A percentile compares a stretch with the other conserved stretches of the same genome.
These are phyloP conservation scores for Callimorpha dominula DNA, from an alignment of 2,888 invertebrate genomes.

Conservation along the genomic window DNA sequence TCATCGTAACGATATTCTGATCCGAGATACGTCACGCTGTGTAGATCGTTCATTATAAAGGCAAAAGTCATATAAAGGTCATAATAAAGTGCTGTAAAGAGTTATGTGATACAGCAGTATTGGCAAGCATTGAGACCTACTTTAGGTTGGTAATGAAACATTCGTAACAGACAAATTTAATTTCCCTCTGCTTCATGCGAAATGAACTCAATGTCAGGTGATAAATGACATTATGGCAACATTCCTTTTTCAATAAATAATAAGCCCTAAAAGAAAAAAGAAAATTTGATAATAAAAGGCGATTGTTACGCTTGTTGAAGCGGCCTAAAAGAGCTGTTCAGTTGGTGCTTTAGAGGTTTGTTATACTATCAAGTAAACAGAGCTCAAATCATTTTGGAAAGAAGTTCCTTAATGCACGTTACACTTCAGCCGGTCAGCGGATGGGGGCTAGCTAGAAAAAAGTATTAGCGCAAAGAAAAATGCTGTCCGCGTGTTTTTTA, in stretches of 20 bases:
- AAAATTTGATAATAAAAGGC: background rate
- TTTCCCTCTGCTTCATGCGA: background rate
- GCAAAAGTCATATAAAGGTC: background rate
- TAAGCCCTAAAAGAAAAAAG: background rate
- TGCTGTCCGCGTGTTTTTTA: too few relatives aligned
- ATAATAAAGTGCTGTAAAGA: too few relatives aligned
- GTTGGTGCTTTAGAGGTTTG: background rate
- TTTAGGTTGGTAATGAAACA: background rate
- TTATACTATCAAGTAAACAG: background rate
- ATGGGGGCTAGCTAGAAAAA: too few relatives aligned
- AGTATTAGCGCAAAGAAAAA: too few relatives aligned
- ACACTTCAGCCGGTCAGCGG: too few relatives aligned
- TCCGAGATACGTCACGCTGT: conserved; percentile 1
- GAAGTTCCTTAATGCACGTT: too few relatives aligned
- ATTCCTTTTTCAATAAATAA: background rate
- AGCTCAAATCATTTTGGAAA: too few relatives aligned
- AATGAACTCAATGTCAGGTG: background rate
- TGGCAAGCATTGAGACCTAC: background rate
- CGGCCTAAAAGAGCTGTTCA: background rate
- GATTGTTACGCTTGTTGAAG: background rate
- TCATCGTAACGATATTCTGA: conserved; percentile 2
- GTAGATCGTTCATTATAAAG: background rate
- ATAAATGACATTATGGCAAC: background rate
- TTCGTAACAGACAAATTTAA: background rate
- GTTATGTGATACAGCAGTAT: background rate